Conservation (phyloP, 2,888 invertebrate genomes). For the Malthinus flaveolus region DNA sequence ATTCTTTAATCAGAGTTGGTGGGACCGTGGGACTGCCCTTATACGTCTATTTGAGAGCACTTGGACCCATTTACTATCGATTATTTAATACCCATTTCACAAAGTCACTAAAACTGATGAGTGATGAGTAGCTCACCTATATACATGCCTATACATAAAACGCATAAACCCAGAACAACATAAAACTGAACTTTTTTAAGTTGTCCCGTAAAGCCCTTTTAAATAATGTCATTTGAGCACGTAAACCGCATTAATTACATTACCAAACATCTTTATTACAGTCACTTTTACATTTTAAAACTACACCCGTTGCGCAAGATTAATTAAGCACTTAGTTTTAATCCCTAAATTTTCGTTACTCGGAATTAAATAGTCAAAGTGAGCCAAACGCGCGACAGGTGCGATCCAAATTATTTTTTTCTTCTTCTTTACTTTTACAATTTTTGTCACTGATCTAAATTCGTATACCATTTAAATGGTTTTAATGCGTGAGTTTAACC, state of each 20-base stretch:
- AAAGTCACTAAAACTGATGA: too few species aligned
- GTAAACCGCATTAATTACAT: constrained; percentile 3
- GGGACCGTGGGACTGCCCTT: too few species aligned
- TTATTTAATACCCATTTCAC: too few species aligned
- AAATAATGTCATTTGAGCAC: background rate
- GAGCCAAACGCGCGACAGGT: constrained; percentile 17
- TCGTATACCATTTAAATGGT: constrained; percentile 9
- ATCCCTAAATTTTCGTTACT: constrained; percentile 8
- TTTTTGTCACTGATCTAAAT: constrained; percentile 17
- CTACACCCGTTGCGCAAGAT: constrained; percentile 6
- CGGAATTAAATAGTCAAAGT: constrained; percentile 16
- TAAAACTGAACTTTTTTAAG: too few species aligned
- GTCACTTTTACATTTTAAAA: background rate
- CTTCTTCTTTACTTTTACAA: background rate
- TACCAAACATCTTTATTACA: background rate
- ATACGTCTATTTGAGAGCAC: too few species aligned
- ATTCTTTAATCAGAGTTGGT: too few species aligned
- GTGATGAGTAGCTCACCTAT: too few species aligned
- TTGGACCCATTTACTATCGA: too few species aligned
- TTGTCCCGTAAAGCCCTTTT: too few species aligned
- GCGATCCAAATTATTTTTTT: constrained; percentile 2
- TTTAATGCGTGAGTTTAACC: constrained; percentile 16
- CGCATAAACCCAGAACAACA: too few species aligned
- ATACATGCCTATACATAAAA: too few species aligned
- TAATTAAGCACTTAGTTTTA: constrained; percentile 11